These are phyloP conservation scores for Epistrophe grossulariae DNA, from an alignment of 2,888 invertebrate genomes.

Conservation along the genomic window DNA sequence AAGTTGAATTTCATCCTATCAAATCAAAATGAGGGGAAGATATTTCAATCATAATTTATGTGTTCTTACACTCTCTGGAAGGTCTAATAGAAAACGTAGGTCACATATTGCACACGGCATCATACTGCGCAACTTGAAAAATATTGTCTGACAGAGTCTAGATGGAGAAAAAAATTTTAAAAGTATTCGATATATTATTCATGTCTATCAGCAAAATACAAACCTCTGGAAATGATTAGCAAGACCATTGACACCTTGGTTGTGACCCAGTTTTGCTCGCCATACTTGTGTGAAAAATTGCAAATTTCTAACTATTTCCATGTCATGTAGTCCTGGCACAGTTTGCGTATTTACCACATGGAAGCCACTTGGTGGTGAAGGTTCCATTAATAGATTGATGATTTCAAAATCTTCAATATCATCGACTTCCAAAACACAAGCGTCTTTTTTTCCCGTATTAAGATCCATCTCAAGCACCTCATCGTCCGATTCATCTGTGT, in stretches of 20 bases:
- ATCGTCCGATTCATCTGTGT: constrained; percentile 88
- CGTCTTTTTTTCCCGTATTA: constrained; percentile 90
- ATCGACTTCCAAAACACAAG: constrained; percentile 92
- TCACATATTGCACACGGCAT: constrained; percentile 94
- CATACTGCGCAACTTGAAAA: constrained; percentile 94
- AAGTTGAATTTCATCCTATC: constrained; percentile 88
- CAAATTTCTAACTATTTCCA: constrained; percentile 88
- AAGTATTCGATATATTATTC: not conserved
- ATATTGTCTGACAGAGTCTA: constrained; percentile 89
- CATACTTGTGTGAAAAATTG: constrained; percentile 95
- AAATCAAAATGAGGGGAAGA: constrained; percentile 18
- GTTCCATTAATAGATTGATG: constrained; percentile 89
- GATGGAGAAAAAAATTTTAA: constrained; percentile 43
- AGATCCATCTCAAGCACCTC: constrained; percentile 88
- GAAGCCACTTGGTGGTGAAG: constrained; percentile 90
- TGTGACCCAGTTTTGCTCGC: constrained; percentile 86
- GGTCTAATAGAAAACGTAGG: constrained; percentile 91
- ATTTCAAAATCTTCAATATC: constrained; percentile 93
- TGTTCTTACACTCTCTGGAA: constrained; percentile 90
- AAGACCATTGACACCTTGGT: constrained; percentile 84
- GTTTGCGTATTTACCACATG: constrained; percentile 91
- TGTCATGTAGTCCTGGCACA: constrained; percentile 89
- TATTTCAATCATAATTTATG: not conserved
- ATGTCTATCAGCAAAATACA: not conserved
- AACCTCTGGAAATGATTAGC: constrained; percentile 85